phyloP scores from a whole-genome alignment of 2,797 vertebrate species.

The Phaenicophaeus curvirostris region DNA sequence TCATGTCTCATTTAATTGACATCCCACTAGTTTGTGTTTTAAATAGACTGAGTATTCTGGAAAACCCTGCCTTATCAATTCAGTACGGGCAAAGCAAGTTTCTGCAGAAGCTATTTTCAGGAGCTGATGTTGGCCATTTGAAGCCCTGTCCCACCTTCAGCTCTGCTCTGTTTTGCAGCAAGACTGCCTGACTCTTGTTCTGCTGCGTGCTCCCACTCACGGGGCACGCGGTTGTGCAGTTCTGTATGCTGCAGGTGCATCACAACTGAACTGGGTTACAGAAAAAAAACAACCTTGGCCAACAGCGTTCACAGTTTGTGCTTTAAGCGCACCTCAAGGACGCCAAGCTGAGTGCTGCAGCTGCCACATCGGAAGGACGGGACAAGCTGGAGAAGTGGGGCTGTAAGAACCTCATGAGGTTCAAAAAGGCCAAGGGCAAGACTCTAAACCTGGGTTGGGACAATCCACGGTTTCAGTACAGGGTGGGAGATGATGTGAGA shows the following conservation, averaged over 20 bases:
- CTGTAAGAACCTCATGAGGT: no score
- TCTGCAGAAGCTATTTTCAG: slow-evolving; percentile 11
- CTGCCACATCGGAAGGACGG: no score
- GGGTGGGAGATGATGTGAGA: no score
- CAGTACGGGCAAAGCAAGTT: neutral
- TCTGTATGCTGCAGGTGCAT: slow-evolving; percentile 22
- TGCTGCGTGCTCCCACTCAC: neutral
- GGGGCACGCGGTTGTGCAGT: neutral
- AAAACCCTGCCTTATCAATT: neutral
- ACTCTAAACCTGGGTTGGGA: no score
- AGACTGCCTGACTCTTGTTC: neutral
- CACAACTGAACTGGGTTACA: slow-evolving; percentile 58
- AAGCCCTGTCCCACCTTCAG: neutral
- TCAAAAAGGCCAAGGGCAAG: no score
- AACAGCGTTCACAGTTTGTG: neutral
- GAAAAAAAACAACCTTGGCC: no score
- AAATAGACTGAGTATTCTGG: neutral
- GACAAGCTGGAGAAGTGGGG: no score
- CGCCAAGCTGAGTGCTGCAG: neutral
- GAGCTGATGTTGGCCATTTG: neutral
- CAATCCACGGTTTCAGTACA: no score
- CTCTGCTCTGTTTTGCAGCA: neutral
- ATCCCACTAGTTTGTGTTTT: neutral
- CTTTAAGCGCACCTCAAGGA: neutral
- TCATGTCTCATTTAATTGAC: neutral